phyloP scores from a whole-genome alignment of 2,888 invertebrate genomes.

The Catocala fraxini region DNA sequence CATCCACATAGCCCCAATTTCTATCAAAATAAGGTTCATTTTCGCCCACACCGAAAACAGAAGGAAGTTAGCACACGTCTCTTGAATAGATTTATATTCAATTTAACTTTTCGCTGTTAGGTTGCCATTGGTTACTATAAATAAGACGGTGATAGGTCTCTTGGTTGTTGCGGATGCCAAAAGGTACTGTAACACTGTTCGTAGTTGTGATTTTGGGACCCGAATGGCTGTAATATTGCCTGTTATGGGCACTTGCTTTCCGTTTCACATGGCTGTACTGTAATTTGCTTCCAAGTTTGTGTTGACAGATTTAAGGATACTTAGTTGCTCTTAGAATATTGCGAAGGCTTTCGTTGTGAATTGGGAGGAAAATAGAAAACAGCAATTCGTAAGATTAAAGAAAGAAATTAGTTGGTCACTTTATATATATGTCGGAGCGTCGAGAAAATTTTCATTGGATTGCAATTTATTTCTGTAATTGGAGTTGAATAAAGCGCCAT shows the following conservation, averaged over 20 bases:
- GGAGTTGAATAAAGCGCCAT: too few relatives aligned
- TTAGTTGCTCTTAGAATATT: background rate
- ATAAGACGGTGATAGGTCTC: conserved; percentile 47
- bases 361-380: too few relatives aligned
- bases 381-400: too few relatives aligned
- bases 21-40: conserved; percentile 10
- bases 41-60: background rate
- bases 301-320: conserved; percentile 1
- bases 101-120: conserved; percentile 66
- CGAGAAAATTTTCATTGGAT: too few relatives aligned
- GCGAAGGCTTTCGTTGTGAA: too few relatives aligned
- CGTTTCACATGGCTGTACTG: conserved; percentile 6
- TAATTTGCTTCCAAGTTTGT: conserved; percentile 2
- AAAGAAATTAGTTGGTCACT: too few relatives aligned
- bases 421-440: too few relatives aligned
- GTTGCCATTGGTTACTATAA: conserved; percentile 60
- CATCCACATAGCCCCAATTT: background rate
- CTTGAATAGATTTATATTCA: conserved; percentile 65
- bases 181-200: conserved; percentile 26
- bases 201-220: conserved; percentile 12
- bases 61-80: conserved; percentile 34
- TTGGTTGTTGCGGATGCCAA: conserved; percentile 30
- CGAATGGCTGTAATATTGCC: conserved; percentile 17
- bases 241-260: conserved; percentile 30
- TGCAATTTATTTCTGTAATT: too few relatives aligned